phyloP scores from a whole-genome alignment of 2,888 invertebrate species.

The Belgica antarctica region DNA sequence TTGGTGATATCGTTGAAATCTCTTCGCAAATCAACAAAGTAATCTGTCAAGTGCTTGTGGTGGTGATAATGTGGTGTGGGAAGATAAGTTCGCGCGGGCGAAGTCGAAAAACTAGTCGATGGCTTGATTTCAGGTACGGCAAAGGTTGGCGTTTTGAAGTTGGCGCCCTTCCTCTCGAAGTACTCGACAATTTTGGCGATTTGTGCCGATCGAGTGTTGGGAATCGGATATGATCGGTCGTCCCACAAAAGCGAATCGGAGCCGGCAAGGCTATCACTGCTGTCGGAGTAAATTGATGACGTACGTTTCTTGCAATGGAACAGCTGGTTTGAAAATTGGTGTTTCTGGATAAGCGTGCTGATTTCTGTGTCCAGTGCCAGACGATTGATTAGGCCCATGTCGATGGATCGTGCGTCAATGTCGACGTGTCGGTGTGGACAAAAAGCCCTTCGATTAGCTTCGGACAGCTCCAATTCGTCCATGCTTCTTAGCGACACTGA shows the following conservation, averaged over 20 bases:
- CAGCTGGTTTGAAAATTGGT: conserved; percentile 57
- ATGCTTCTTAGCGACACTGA: conserved; percentile 61
- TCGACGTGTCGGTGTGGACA: conserved; percentile 50
- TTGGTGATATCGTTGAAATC: conserved; percentile 38
- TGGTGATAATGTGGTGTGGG: conserved; percentile 45
- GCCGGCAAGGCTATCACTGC: conserved; percentile 77
- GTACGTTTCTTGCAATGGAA: conserved; percentile 65
- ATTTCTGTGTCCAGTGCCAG: conserved; percentile 57
- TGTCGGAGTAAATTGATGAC: conserved; percentile 81
- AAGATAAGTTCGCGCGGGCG: conserved; percentile 14
- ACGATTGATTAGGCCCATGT: conserved; percentile 57
- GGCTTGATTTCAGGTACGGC: conserved; percentile 49
- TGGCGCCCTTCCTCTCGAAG: conserved; percentile 74
- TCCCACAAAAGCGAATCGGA: conserved; percentile 72
- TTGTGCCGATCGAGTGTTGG: conserved; percentile 62
- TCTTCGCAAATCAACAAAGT: conserved; percentile 44
- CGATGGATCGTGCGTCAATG: conserved; percentile 52
- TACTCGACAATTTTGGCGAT: conserved; percentile 85
- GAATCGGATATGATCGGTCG: conserved; percentile 61
- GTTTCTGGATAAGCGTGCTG: conserved; percentile 55
- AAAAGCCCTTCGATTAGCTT: conserved; percentile 48
- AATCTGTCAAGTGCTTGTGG: conserved; percentile 45
- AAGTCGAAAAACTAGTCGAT: conserved; percentile 47
- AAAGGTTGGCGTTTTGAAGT: conserved; percentile 51
- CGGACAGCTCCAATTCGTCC: conserved; percentile 59